Base-by-base conservation (phyloP, 2,888 invertebrate genomes). In the Mongoloraphidia duomilia region DNA sequence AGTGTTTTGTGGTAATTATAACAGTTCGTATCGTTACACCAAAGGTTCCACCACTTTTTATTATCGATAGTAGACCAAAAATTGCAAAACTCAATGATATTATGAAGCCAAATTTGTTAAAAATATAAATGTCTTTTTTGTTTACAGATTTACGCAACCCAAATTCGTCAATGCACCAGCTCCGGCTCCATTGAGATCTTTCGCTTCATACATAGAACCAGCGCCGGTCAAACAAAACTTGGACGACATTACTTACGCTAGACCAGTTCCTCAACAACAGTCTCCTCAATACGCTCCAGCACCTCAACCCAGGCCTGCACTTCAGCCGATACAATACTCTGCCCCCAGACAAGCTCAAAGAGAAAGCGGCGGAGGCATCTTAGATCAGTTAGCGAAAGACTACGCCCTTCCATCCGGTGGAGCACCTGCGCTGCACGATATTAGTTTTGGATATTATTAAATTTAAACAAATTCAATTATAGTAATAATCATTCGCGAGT, bases 381-480 rank as follows among this genome's bases (percentile, higher is more conserved):
- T 89, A 43, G 89, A 89, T 62, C 84, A 88, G 61, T 74, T 89
- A 46, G 79, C 87, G 45, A 82, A 83, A 61, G 88, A 89, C 59
- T 89, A 84, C 61, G 80, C 85, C 10, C 66, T 89, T 44, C 89
- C 88, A 0, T 74, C 78, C 55, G 79, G 79, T 33, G 73, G 79
- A 9, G 74, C 83, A 0, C 72, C 77, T 37, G 78, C 87, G 0
- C 70, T 85, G 37, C 87, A 88, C 61, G 88, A 89, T 61, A 87
- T 89, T 65, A 80, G 84, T 51, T 89, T 89, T 63, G 86, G 88
- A 60, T 82, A 83, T 64, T 86, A 82, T 66, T 84, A 79, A 69
- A 50, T 60, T 65, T 68, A 68, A 26, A 26, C 69, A 71, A 68
- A 69, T 58, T 26, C 26, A 26, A 26, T 26, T 26, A 26, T 26